A percentile compares a stretch with the other conserved stretches of the same genome.
phyloP scores from a whole-genome alignment of 2,113 vertebrate genomes.

The Tichodroma muraria region DNA sequence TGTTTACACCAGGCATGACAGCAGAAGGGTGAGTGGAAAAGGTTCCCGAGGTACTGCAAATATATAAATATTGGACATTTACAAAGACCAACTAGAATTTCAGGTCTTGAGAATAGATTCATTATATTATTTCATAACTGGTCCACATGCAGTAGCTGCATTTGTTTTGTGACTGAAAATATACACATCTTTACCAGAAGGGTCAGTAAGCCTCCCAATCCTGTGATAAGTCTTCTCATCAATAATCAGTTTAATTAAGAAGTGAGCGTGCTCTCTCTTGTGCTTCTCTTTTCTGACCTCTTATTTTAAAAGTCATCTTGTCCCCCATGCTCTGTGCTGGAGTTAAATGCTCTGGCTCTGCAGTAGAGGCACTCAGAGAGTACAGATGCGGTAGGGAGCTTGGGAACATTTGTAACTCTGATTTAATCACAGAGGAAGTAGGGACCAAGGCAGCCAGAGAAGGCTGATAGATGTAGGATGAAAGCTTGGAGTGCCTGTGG shows the following conservation, averaged over 20 bases:
- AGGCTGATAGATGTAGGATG: background rate
- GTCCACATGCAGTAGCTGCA: background rate
- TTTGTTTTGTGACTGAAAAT: background rate
- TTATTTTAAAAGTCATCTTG: background rate
- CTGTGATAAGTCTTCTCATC: background rate
- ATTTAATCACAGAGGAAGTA: background rate
- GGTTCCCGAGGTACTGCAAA: background rate
- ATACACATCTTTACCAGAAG: background rate
- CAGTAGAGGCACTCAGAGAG: background rate
- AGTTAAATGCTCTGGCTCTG: background rate
- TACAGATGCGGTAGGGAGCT: background rate
- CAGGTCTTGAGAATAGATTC: background rate
- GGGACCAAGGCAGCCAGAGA: background rate
- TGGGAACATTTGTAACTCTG: background rate
- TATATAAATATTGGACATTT: background rate
- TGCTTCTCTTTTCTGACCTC: background rate
- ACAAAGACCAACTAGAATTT: background rate
- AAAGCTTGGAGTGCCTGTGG: background rate
- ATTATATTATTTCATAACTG: background rate
- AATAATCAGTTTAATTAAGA: background rate
- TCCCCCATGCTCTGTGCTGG: too few relatives aligned
- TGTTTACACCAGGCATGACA: background rate
- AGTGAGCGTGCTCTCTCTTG: background rate
- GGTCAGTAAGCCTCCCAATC: background rate
- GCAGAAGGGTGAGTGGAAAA: background rate